These are phyloP conservation scores for Cecropterus lyciades DNA, from an alignment of 1,140 invertebrate species.

Conservation along the genomic window DNA sequence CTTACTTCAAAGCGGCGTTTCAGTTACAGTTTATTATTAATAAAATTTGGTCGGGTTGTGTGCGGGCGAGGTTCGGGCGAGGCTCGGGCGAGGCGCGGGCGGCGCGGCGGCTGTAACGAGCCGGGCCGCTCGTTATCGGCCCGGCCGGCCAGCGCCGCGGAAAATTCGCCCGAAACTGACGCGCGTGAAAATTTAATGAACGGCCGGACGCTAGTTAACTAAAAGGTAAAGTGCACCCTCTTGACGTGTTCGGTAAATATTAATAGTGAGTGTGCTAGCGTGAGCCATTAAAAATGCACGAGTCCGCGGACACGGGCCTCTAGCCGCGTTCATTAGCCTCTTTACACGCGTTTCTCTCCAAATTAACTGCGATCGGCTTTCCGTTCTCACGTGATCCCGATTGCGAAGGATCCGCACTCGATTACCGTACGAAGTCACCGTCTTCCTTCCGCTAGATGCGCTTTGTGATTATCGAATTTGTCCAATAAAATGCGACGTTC, in stretches of 20 bases:
- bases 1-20: constrained; percentile 77
- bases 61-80: constrained; percentile 36
- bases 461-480: constrained; percentile 70
- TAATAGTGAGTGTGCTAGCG: constrained; percentile 82
- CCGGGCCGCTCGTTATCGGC: constrained; percentile 74
- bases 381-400: constrained; percentile 25
- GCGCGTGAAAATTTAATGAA: constrained; percentile 84
- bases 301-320: constrained; percentile 71
- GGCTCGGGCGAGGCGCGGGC: constrained; percentile 39
- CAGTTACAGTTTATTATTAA: constrained; percentile 82
- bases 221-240: constrained; percentile 84
- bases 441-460: constrained; percentile 51
- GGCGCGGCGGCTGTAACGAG: constrained; percentile 60
- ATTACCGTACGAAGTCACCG: constrained; percentile 37
- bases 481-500: constrained; percentile 75
- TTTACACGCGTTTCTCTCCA: constrained; percentile 59
- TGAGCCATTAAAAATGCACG: constrained; percentile 82
- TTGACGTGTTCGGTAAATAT: constrained; percentile 84
- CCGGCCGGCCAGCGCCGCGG: constrained; percentile 78
- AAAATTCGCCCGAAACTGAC: constrained; percentile 84
- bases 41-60: constrained; percentile 70
- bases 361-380: constrained; percentile 49
- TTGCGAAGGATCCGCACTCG: constrained; percentile 35
- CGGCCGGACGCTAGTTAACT: constrained; percentile 84
- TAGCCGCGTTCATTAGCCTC: constrained; percentile 71